Evolutionary conservation across 2,113 vertebrate genomes (phyloP), one percentile per base, ranked within the genome.

Genomic region (Antechinus stuartii): DNA sequence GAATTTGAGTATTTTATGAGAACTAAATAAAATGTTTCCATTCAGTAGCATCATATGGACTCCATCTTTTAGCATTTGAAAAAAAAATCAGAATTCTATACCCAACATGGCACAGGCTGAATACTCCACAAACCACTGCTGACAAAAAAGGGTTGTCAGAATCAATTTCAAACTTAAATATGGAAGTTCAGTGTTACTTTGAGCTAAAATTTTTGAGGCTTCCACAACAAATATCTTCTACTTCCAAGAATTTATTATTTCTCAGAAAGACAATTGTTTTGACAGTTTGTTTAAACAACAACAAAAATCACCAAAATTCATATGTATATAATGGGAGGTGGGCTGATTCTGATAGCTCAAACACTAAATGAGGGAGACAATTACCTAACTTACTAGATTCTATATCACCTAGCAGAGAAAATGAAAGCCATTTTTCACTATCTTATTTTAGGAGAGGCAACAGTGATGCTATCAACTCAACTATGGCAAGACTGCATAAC

Each of bases 91-190:
- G 27, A 76, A 61, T 52, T 93, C 54, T 54, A 96, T 95, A 95
- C 27, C 55, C 46, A 97, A 84, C 6, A 49, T 95, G 26, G 42
- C 91, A 3, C 2, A 61, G 96, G 35, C 8, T 11, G 89, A 1
- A 11, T 35, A 92, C 25, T 95, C 84, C 55, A 49, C 25, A n/a
- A 35, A 92, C 30, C 55, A 90, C 6, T 89, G 54, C 1, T 91
- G 55, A 84, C 68, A 54, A 93, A 19, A 89, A 91, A 90, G 53
- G 92, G 27, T 84, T 93, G 35, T 49, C 90, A 94, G 91, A 23
- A 91, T 95, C 46, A 89, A 96, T 95, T 91, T 61, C 94, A 95
- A 4, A 89, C 96, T 95, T 54, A 94, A 96, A 96, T 90, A 92
- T 92, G 54, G 49, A 95, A 90, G 49, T 56, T 54, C 56, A 0